Evolutionary conservation across 2,113 vertebrate genomes (phyloP).

Genomic region (Ophthalmolycus amberensis): DNA sequence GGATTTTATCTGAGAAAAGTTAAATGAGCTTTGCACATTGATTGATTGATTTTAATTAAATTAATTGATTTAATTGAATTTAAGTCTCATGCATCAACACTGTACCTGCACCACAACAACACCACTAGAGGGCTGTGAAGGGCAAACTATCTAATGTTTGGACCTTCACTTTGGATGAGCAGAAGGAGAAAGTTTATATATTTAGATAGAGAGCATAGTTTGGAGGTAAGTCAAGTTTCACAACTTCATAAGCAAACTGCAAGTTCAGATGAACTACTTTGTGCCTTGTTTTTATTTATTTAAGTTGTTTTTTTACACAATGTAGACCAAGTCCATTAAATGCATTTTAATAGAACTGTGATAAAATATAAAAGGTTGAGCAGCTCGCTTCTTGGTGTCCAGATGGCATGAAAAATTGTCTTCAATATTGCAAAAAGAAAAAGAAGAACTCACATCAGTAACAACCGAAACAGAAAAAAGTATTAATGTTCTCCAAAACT

Average conservation of each 20-base stretch:
- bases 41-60: background rate
- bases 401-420: background rate
- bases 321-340: background rate
- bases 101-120: background rate
- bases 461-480: background rate
- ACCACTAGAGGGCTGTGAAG: slow-evolving; percentile 32
- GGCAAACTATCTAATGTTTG: background rate
- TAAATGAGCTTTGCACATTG: background rate
- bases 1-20: background rate
- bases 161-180: background rate
- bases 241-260: background rate
- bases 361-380: background rate
- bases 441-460: background rate
- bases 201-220: background rate
- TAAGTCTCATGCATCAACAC: too few species aligned
- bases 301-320: background rate
- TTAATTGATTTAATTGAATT: background rate
- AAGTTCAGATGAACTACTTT: background rate
- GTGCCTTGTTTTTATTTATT: background rate
- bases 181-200: background rate
- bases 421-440: background rate
- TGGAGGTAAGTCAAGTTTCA: background rate
- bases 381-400: background rate
- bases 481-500: slow-evolving; percentile 1
- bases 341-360: background rate